phyloP scores from a whole-genome alignment of 2,888 invertebrate species.

The Synanthedon vespiformis region DNA sequence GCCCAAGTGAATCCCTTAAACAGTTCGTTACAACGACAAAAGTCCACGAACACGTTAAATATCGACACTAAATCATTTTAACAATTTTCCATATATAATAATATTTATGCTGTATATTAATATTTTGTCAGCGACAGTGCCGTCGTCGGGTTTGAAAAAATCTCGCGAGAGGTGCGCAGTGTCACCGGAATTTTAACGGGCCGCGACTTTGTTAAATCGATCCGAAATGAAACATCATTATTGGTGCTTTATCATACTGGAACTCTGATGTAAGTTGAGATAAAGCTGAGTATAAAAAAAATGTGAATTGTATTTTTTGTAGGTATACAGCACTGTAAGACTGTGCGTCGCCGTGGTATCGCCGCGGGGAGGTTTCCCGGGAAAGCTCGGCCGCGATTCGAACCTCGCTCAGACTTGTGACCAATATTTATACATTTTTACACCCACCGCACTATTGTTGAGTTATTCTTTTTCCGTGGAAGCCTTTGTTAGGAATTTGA shows the following conservation, averaged over 20 bases:
- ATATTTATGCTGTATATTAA: neutral
- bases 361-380: conserved; percentile 66
- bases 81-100: neutral
- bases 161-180: conserved; percentile 10
- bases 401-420: conserved; percentile 31
- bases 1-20: conserved; percentile 5
- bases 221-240: conserved; percentile 66
- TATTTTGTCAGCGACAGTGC: conserved; percentile 1
- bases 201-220: conserved; percentile 47
- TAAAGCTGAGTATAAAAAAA: conserved; percentile 41
- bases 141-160: conserved; percentile 10
- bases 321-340: conserved; percentile 54
- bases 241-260: conserved; percentile 63
- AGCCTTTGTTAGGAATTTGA: conserved; percentile 56
- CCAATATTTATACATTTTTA: conserved; percentile 62
- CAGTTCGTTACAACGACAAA: conserved; percentile 7
- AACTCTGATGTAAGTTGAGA: conserved; percentile 56
- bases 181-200: conserved; percentile 12
- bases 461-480: conserved; percentile 42
- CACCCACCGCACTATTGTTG: conserved; percentile 57
- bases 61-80: neutral
- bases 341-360: conserved; percentile 57
- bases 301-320: conserved; percentile 54
- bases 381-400: conserved; percentile 32
- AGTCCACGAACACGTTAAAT: neutral